Base-by-base conservation (phyloP, 35 echinoderm and acorn worm species). In the Apostichopus japonicus region DNA sequence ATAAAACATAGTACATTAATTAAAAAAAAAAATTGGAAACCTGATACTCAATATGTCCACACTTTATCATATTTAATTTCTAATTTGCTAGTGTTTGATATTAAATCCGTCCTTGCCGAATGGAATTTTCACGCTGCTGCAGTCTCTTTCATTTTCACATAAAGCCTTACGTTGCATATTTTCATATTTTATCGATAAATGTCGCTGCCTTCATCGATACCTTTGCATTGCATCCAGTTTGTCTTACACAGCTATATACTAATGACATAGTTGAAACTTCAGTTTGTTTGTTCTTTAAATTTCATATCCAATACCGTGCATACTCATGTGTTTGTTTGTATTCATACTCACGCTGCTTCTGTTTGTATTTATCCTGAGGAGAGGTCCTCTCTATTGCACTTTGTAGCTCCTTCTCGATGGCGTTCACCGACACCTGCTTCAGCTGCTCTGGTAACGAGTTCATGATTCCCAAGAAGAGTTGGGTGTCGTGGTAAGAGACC, bases 371-470 rank as follows among this genome's bases (percentile, higher is more conserved):
- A 67, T 88, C 86, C 57, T 88, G 4, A 7, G 86, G 86, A 59
- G 86, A 88, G 14, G 27, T 65, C 27, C 65, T 63, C 65, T 88
- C 56, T 10, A 88, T 72, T 67, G 86, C 56, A 88, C 86, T 88
- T 72, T 88, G 86, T 6, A 88, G 54, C 24, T 88, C 86, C 65
- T 88, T 88, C 56, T 88, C 86, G 5, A 63, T 24, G n/a, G 86
- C 57, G 5, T 19, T 16, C 86, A 88, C 24, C 6, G 86, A 88
- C 16, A 33, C 11, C 21, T 88, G 57, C 86, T 88, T 89, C 77
- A 98, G 86, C 78, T 99, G 97, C 17, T 94, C 93, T 33, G 95
- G 97, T 24, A 99, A 56, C n/a, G 97, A 99, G 59, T 99, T 99
- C 80, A 95, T 77, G 27, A 99, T 96, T 72, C 91, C 92, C 14